Percentiles rank a stretch among this genome's conserved stretches.
Evolutionary conservation across 2,888 invertebrate genomes (phyloP).

Genomic region (Tenthredo livida): DNA sequence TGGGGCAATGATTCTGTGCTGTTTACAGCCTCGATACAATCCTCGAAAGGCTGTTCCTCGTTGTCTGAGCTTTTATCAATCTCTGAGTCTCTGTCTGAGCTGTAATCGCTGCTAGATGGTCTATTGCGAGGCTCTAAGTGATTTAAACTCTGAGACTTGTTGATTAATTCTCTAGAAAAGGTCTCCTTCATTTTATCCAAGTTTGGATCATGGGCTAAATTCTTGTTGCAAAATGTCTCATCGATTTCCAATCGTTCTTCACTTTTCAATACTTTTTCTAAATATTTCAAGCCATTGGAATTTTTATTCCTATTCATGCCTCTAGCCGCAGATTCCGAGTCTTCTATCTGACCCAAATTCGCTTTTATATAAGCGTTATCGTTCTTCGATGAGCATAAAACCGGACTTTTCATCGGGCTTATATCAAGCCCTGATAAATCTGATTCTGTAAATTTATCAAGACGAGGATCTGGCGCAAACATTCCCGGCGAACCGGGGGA

Average conservation of each 20-base stretch:
- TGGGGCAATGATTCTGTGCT: conserved; percentile 55
- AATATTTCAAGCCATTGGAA: neutral
- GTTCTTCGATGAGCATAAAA: conserved; percentile 49
- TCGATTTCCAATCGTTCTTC: neutral
- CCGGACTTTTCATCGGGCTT: conserved; percentile 63
- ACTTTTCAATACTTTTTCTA: neutral
- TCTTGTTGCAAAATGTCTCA: neutral
- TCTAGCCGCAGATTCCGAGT: neutral
- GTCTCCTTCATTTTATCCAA: conserved; percentile 15
- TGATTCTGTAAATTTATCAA: conserved; percentile 58
- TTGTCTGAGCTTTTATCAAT: conserved; percentile 43
- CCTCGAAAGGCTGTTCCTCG: conserved; percentile 11
- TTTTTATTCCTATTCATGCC: neutral
- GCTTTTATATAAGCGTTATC: neutral
- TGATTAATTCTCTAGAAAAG: neutral
- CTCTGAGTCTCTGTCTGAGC: conserved; percentile 49
- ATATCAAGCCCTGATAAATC: conserved; percentile 58
- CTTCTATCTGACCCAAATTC: neutral
- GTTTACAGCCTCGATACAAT: conserved; percentile 10
- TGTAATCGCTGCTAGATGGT: conserved; percentile 38
- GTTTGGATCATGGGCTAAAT: conserved; percentile 41
- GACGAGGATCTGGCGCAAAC: conserved; percentile 57
- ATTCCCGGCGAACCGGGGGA: conserved; percentile 56
- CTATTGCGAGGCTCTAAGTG: neutral
- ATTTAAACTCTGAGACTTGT: neutral